Percentiles rank a stretch among this genome's conserved stretches.
Evolutionary conservation across 1,140 invertebrate species (phyloP).

Genomic region (Pararge aegeria): DNA sequence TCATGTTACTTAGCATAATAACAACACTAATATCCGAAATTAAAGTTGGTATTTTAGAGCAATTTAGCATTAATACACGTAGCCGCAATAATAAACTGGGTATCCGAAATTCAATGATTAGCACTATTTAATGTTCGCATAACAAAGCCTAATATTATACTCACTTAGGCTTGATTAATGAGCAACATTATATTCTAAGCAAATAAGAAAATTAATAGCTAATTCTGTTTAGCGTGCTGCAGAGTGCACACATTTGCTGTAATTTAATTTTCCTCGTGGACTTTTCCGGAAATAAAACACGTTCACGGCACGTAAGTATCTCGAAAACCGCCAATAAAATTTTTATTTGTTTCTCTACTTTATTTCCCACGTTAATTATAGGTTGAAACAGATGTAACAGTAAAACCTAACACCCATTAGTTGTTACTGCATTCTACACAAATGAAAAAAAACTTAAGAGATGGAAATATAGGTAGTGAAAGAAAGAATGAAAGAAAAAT

Average conservation of each 20-base stretch:
- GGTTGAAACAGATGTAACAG: constrained; percentile 2
- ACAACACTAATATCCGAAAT: too few species aligned
- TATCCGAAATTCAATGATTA: too few species aligned
- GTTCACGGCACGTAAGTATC: constrained; percentile 25
- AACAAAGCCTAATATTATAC: too few species aligned
- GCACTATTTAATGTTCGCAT: too few species aligned
- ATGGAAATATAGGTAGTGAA: too few species aligned
- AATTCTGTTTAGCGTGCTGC: constrained; percentile 3
- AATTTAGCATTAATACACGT: too few species aligned
- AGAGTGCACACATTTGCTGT: constrained; percentile 40
- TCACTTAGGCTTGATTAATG: too few species aligned
- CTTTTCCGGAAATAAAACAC: constrained; percentile 30
- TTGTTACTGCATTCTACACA: neutral
- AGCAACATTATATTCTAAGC: neutral
- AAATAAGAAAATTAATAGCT: neutral
- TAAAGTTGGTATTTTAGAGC: too few species aligned
- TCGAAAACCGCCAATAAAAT: constrained; percentile 20
- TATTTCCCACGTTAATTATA: constrained; percentile 13
- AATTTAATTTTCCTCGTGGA: constrained; percentile 42
- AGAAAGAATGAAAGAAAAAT: too few species aligned
- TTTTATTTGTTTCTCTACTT: constrained; percentile 18
- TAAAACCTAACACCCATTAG: neutral
- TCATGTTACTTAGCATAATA: too few species aligned
- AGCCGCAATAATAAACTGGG: too few species aligned
- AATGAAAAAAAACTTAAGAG: neutral